Evolutionary conservation across 2,113 vertebrate genomes (phyloP).

Genomic region (Tupaia chinensis): DNA sequence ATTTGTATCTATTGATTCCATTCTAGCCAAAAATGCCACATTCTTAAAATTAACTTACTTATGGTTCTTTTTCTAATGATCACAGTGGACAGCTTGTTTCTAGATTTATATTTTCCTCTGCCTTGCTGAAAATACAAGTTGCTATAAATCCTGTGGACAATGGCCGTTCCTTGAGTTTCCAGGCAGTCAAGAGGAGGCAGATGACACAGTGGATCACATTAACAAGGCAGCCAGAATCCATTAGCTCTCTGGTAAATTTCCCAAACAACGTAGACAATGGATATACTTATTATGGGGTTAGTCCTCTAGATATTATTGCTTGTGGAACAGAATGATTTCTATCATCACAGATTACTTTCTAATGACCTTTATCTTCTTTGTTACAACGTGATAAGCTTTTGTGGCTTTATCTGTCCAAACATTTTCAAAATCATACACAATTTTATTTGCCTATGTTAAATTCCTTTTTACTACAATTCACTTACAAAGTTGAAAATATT

Average conservation of each 20-base stretch:
- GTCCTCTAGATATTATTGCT: not conserved
- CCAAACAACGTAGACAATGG: not conserved
- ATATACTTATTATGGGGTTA: not conserved
- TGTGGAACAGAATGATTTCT: not conserved
- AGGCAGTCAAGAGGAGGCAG: slow-evolving; percentile 8
- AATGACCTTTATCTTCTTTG: not conserved
- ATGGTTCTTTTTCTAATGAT: not conserved
- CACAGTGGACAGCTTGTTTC: slow-evolving; percentile 6
- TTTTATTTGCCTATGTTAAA: not conserved
- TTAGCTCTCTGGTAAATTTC: slow-evolving; percentile 1
- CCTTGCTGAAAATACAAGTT: slow-evolving; percentile 45
- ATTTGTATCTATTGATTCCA: not conserved
- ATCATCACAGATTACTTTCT: not conserved
- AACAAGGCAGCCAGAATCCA: slow-evolving; percentile 23
- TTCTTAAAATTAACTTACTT: slow-evolving; percentile 49
- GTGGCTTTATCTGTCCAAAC: not conserved
- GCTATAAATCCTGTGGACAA: slow-evolving; percentile 47
- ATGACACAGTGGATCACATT: slow-evolving; percentile 16
- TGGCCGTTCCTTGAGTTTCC: not conserved
- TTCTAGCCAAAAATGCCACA: not conserved
- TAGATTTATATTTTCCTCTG: slow-evolving; percentile 28
- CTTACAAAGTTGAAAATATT: slow-evolving; percentile 27
- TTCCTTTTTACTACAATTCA: not conserved
- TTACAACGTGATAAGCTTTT: not conserved
- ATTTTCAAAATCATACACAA: slow-evolving; percentile 20